Base-by-base conservation (phyloP, 2,888 invertebrate genomes). In the Thecocarcelia acutangulata region DNA sequence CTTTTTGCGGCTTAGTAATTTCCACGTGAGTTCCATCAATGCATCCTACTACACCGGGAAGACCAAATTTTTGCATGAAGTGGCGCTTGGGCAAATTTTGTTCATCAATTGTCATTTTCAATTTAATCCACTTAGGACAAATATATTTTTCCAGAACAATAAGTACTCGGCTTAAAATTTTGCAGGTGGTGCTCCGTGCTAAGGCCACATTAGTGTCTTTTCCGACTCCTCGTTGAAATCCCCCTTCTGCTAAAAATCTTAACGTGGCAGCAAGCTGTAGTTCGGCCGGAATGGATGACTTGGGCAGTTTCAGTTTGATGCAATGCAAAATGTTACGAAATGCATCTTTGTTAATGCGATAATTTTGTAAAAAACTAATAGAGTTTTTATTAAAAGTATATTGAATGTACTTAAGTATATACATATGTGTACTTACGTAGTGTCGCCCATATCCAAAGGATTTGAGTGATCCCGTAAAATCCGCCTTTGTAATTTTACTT, bases 121-220 rank as follows among this genome's bases (percentile, higher is more conserved):
- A 1, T 64, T n/a, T n/a, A n/a, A n/a, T n/a, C n/a, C n/a, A n/a
- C n/a, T n/a, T n/a, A n/a, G n/a, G n/a, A n/a, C n/a, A n/a, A n/a
- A n/a, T n/a, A n/a, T n/a, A n/a, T n/a, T n/a, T 64, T 64, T 61
- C n/a, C 24, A 61, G 44, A 61, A 44, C 24, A 61, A 61, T 48
- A 46, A 63, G 63, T 28, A 63, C 48, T 5, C 13, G 63, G 52
- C 40, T 42, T 42, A 66, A 52, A 66, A 52, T 11, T 66, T 66
- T 52, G n/a, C 24, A 66, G 11, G 52, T 66, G 40, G 42, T 66
- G 17, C 66, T 52, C 21, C 52, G 52, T 2, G 40, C 52, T 12
- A 33, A 66, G 15, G 66, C 66, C 33, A 42, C 52, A 66, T 66
- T 24, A 2, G 6, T 52, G 52, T 66, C 21, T 52, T 52, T 42